Percentiles rank a stretch among this genome's conserved stretches.
phyloP scores from a whole-genome alignment of 2,888 invertebrate species.

The Temnothorax unifasciatus region DNA sequence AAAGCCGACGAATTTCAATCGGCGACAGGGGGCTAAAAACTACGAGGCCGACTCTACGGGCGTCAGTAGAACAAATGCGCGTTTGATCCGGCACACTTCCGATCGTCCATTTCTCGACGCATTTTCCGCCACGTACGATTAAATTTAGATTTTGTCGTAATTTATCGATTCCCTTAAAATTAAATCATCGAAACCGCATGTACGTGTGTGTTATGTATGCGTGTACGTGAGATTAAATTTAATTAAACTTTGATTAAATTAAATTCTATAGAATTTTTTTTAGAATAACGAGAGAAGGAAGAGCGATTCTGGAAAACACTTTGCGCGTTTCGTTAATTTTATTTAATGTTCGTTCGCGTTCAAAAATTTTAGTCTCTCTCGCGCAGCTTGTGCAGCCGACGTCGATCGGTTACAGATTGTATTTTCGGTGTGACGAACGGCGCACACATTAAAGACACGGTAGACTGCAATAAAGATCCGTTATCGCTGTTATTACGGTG shows the following conservation, averaged over 20 bases:
- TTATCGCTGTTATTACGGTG: constrained; percentile 46
- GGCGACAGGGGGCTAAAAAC: background rate
- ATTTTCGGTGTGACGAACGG: constrained; percentile 33
- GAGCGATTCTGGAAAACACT: background rate
- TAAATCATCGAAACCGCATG: background rate
- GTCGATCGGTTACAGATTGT: constrained; percentile 16
- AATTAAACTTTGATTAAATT: constrained; percentile 11
- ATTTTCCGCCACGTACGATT: background rate
- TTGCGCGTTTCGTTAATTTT: background rate
- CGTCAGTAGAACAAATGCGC: constrained; percentile 9
- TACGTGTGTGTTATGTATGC: too few relatives aligned
- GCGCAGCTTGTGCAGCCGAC: background rate
- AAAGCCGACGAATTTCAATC: constrained; percentile 7
- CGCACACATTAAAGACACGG: constrained; percentile 38
- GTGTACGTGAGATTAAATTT: background rate
- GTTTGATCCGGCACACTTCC: background rate
- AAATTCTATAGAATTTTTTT: background rate
- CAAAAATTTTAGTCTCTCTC: background rate
- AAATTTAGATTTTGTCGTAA: constrained; percentile 7
- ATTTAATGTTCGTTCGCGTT: background rate
- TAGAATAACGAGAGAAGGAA: background rate
- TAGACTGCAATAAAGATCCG: constrained; percentile 50
- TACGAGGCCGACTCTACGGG: too few relatives aligned
- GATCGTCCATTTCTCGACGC: background rate
- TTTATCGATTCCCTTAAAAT: background rate